Evolutionary conservation across 2,888 invertebrate genomes (phyloP).

Genomic region (Pimpla rufipes): DNA sequence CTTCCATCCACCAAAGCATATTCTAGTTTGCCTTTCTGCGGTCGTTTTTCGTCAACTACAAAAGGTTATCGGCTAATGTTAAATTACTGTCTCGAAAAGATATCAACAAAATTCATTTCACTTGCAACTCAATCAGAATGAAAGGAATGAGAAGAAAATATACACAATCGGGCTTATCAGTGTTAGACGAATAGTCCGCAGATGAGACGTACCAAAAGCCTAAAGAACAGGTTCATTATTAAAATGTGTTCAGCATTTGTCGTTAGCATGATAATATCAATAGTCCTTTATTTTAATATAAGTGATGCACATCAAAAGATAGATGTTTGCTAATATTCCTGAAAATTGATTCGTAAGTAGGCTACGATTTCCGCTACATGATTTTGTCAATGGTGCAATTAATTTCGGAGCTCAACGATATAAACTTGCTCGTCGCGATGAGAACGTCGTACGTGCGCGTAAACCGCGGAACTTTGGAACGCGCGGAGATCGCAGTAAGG

Average conservation of each 20-base stretch:
- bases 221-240: neutral
- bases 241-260: neutral
- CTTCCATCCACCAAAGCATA: too few relatives aligned
- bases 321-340: neutral
- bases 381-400: neutral
- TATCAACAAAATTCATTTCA: too few relatives aligned
- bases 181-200: neutral
- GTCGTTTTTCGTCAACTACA: too few relatives aligned
- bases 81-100: too few relatives aligned
- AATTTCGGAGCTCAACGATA: conserved; percentile 73
- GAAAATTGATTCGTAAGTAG: neutral
- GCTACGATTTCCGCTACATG: too few relatives aligned
- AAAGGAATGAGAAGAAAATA: too few relatives aligned
- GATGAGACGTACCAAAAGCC: neutral
- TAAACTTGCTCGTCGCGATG: conserved; percentile 75
- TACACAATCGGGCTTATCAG: too few relatives aligned
- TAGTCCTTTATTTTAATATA: neutral
- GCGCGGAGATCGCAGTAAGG: conserved; percentile 79
- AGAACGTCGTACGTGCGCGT: conserved; percentile 77
- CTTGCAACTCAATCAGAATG: too few relatives aligned
- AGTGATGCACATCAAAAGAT: neutral
- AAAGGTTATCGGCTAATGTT: too few relatives aligned
- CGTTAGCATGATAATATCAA: neutral
- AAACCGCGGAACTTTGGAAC: conserved; percentile 78
- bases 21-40: too few relatives aligned